These are phyloP conservation scores for Bombus cullumanus DNA, from an alignment of 1,140 invertebrate genomes.

Conservation along the genomic window DNA sequence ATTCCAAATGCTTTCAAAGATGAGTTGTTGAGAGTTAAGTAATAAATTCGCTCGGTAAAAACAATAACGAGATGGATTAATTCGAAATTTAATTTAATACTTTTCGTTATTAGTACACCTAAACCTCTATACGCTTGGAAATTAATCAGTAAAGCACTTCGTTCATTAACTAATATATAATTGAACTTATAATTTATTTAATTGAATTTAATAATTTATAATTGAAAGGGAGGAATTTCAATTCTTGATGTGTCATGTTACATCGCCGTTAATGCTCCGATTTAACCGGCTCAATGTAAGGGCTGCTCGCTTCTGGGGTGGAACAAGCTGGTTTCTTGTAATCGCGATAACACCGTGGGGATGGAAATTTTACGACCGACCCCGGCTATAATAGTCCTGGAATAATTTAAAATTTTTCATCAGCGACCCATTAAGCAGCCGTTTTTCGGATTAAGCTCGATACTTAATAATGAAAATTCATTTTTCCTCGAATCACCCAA, in stretches of 20 bases:
- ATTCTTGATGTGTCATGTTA: constrained; percentile 44
- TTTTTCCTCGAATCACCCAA: background rate
- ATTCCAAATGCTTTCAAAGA: too few species aligned
- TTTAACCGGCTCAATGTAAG: constrained; percentile 29
- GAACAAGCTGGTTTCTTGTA: constrained; percentile 1
- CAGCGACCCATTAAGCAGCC: background rate
- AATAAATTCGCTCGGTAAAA: background rate
- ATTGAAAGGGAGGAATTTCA: constrained; percentile 27
- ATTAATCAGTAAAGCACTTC: constrained; percentile 57
- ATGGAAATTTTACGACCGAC: background rate
- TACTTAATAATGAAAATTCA: constrained; percentile 38
- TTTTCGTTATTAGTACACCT: background rate
- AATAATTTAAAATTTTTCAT: constrained; percentile 33
- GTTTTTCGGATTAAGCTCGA: constrained; percentile 13
- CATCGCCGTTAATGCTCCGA: constrained; percentile 22
- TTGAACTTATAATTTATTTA: too few species aligned
- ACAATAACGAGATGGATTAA: background rate
- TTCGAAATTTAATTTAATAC: background rate
- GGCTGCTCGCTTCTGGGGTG: background rate
- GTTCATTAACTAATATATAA: constrained; percentile 63
- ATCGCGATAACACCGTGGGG: constrained; percentile 6
- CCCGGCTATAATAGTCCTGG: constrained; percentile 9
- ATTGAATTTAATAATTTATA: too few species aligned
- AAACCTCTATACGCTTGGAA: background rate
- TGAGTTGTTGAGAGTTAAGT: too few species aligned